Conservation (phyloP, 2,888 invertebrate species). For the Eumerus sabulonum region DNA sequence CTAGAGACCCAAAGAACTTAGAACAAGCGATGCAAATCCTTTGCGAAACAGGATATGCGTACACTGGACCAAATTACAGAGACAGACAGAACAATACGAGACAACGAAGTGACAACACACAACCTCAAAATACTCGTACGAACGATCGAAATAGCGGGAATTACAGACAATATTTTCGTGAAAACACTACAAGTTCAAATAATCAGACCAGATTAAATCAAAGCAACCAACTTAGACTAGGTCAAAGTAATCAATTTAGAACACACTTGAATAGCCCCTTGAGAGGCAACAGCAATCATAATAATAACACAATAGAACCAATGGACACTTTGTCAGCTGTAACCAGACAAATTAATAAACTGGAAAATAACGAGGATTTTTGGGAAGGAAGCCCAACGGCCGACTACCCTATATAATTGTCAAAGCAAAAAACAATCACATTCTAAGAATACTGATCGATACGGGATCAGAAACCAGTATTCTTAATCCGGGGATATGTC, state of each 20-base stretch:
- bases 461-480: slow-evolving; percentile 44
- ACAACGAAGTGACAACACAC: too few relatives aligned
- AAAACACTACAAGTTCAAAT: neutral
- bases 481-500: slow-evolving; percentile 33
- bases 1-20: slow-evolving; percentile 44
- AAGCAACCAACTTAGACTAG: too few relatives aligned
- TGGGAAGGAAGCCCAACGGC: neutral
- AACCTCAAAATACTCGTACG: too few relatives aligned
- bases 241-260: too few relatives aligned
- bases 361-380: too few relatives aligned
- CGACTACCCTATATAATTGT: slow-evolving; percentile 46
- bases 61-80: too few relatives aligned
- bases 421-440: slow-evolving; percentile 34
- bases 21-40: slow-evolving; percentile 57
- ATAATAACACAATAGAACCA: slow-evolving; percentile 2
- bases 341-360: slow-evolving; percentile 10
- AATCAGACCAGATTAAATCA: too few relatives aligned
- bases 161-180: neutral
- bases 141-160: neutral
- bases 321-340: slow-evolving; percentile 25
- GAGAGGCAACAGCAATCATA: slow-evolving; percentile 1
- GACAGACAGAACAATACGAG: too few relatives aligned
- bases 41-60: slow-evolving; percentile 47
- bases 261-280: too few relatives aligned
- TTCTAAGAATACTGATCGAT: slow-evolving; percentile 38